Base-by-base conservation (phyloP, 2,797 vertebrate species). In the Enteromius afrohamiltoni region DNA sequence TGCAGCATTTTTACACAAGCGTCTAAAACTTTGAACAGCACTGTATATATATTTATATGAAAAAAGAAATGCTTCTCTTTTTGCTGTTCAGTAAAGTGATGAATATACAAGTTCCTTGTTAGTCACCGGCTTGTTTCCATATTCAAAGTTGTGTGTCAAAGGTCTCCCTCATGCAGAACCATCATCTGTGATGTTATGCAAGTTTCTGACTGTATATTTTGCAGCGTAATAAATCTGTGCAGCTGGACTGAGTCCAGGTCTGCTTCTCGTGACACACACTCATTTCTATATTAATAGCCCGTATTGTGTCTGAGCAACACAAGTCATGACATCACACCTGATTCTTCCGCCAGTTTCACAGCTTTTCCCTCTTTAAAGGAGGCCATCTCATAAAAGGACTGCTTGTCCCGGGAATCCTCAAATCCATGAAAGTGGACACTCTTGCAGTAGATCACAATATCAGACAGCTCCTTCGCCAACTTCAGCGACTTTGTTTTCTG, bases 401-500 rank as follows among this genome's bases (percentile, higher is more conserved):
- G 93, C 6, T 94, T 92, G 6, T 92, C 85, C 58, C 2, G 88
- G 0, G 95, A 91, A 3, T 95, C 90, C 37, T 95, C 91, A 58
- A 99, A 99, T 75, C 96, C 95, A 2, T 90, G 53, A 85, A 99
- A 99, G 87, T 95, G 95, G 88, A 99, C 96, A 0, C 97, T 99
- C 91, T 96, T 98, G 86, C 97, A 97, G 95, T 98, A 99, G 88
- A 99, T 91, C 85, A 98, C 96, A 11, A 96, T 93, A 90, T 99
- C 94, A 0, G 98, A 99, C 65, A 99, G 93, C 90, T 97, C 96
- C 73, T 96, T 97, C 1, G 94, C 96, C 47, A 99, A 90, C 87
- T 95, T 97, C 88, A 97, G 89, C 82, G 91, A 93, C 86, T 95
- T 97, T 80, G 94, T 94, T 77, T 93, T 93, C 95, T 95, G 86